Evolutionary conservation across 1,140 invertebrate species (phyloP), one percentile per base, ranked within the genome.

Genomic region (Diplogasteroides magnus): DNA sequence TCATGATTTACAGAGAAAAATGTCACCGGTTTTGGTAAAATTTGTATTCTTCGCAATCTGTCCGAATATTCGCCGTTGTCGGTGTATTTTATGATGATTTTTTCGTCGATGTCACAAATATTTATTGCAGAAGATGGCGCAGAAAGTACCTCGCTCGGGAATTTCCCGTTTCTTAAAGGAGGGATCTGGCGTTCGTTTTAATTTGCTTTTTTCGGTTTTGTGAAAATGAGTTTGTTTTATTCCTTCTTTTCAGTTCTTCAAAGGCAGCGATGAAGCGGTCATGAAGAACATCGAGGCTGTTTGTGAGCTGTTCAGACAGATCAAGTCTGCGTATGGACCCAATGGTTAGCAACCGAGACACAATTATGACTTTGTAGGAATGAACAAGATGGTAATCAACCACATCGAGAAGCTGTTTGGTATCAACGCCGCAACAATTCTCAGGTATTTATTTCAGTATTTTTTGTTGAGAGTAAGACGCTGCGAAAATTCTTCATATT

Each of bases 301-400:
- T 84, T 94, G 94, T 84, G 90, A 97, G 82, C 91, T 99, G 79
- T 88, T 93, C 19, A 89, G 91, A 77, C 94, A 93, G 72, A 89
- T 97, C 1, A 89, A 90, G 69, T 93, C 94, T 37, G 91, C 94
- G 14, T 98, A 95, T 86, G 97, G 97, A 0, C 97, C 96, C n/a
- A 95, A 86, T 82, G 87, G 86, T 86, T 78, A 74, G 74, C 59
- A 31, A 61, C 55, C 48, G 14, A 15, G n/a, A n/a, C n/a, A n/a
- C n/a, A n/a, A 1, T 73, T 13, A 27, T 0, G 3, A 23, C 48
- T 19, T 1, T 19, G n/a, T n/a, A 88, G 95, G 96, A 23, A 95
- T 98, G 90, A 98, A 98, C 83, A 99, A 99, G 87, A 97, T 99
- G 90, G 89, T 99, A 3, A 98, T 99, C 37, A 99, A 98, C 85